A percentile compares a stretch with the other conserved stretches of the same genome.
Evolutionary conservation across 2,888 invertebrate genomes (phyloP).

Genomic region (Drosophila peninsularis): DNA sequence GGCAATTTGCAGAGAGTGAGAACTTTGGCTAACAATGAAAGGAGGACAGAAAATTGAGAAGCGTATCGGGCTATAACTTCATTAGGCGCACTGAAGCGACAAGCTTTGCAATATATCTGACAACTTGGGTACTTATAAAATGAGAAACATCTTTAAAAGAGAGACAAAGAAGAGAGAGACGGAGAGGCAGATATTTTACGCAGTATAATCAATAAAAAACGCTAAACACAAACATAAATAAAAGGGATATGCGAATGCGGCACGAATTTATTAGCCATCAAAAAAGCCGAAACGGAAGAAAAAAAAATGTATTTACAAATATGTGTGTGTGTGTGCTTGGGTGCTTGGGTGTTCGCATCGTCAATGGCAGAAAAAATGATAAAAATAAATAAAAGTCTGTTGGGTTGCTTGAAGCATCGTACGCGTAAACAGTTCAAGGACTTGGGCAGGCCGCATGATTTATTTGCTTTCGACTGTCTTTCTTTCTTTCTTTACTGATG

Average conservation of each 20-base stretch:
- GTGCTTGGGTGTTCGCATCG: constrained; percentile 20
- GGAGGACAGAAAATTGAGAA: constrained; percentile 18
- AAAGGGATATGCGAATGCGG: constrained; percentile 58
- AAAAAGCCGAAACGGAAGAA: constrained; percentile 40
- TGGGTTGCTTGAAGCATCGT: constrained; percentile 58
- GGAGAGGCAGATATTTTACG: constrained; percentile 39
- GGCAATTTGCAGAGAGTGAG: not conserved
- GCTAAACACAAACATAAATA: constrained; percentile 70
- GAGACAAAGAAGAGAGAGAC: not conserved
- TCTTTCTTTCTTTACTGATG: constrained; percentile 53
- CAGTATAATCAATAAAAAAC: constrained; percentile 73
- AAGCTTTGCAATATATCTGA: constrained; percentile 64
- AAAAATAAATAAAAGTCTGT: constrained; percentile 61
- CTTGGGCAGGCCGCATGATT: constrained; percentile 65
- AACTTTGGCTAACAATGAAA: constrained; percentile 21
- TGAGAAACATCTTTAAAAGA: constrained; percentile 60
- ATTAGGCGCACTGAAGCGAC: constrained; percentile 66
- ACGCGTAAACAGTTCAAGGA: constrained; percentile 71
- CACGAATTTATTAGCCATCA: constrained; percentile 70
- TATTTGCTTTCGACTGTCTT: constrained; percentile 71
- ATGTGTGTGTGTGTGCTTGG: constrained; percentile 7
- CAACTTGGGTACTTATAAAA: constrained; percentile 55
- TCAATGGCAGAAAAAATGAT: constrained; percentile 66
- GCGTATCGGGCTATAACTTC: constrained; percentile 65
- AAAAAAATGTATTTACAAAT: constrained; percentile 14